Conservation (phyloP, 92 coral and sea anemone genomes). For the Epizoanthus scotinus region DNA sequence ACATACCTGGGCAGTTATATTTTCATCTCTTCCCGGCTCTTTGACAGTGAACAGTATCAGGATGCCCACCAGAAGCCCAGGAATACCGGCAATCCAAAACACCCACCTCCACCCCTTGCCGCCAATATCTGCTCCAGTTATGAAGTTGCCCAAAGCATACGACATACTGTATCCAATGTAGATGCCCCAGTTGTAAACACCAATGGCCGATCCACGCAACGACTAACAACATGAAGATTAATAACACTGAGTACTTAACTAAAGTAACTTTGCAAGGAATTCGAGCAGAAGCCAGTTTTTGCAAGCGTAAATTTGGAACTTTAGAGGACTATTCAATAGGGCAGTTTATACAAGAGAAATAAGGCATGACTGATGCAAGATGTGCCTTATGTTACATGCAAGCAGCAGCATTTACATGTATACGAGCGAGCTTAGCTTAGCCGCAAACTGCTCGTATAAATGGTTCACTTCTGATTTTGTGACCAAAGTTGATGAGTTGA, state of each 20-base stretch:
- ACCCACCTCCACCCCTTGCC: constrained; percentile 99
- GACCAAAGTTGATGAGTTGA: no score
- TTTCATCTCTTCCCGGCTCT: constrained; percentile 73
- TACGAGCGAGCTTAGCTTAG: no score
- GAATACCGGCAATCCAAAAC: constrained; percentile 95
- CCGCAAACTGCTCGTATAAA: no score
- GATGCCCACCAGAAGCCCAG: constrained; percentile 83
- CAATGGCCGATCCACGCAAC: constrained; percentile 94
- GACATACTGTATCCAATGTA: constrained; percentile 97
- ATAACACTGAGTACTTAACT: no score
- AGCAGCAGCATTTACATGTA: no score
- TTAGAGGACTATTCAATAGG: neutral
- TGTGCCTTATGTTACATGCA: no score
- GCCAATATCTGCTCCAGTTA: constrained; percentile 81
- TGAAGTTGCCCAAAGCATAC: constrained; percentile 94
- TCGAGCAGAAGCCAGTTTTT: no score
- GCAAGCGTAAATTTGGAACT: no score
- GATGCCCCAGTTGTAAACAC: constrained; percentile 98
- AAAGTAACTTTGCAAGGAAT: neutral
- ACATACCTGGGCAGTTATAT: constrained; percentile 55
- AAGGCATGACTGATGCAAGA: no score
- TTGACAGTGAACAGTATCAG: constrained; percentile 82
- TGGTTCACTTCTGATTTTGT: no score
- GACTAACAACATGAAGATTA: constrained; percentile 44
- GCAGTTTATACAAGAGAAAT: no score